Evolutionary conservation across 1,140 invertebrate genomes (phyloP).

Genomic region (Drosophila teissieri): DNA sequence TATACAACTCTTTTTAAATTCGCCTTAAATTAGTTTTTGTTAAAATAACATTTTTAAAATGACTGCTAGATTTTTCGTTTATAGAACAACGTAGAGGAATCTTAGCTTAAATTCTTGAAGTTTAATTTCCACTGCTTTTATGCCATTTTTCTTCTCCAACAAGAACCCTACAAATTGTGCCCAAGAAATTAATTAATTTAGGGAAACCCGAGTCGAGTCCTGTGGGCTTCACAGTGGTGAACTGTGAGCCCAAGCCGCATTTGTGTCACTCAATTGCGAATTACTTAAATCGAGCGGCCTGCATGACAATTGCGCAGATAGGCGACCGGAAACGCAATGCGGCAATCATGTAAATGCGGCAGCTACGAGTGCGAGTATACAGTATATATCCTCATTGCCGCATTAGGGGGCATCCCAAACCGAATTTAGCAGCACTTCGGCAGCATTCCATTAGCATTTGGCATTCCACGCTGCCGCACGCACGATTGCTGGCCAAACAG

Average conservation of each 20-base stretch:
- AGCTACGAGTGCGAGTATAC: slow-evolving; percentile 16
- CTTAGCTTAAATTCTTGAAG: not conserved
- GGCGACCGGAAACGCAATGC: slow-evolving; percentile 74
- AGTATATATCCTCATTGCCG: slow-evolving; percentile 40
- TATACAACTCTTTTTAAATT: too few relatives aligned
- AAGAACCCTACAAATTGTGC: not conserved
- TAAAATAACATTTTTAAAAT: too few relatives aligned
- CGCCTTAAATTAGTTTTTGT: too few relatives aligned
- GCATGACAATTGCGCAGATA: slow-evolving; percentile 57
- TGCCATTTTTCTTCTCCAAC: not conserved
- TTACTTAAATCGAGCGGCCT: slow-evolving; percentile 56
- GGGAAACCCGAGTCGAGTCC: slow-evolving; percentile 1
- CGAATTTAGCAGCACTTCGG: slow-evolving; percentile 9
- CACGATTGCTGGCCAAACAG: slow-evolving; percentile 67
- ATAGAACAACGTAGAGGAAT: not conserved
- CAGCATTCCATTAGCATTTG: slow-evolving; percentile 7
- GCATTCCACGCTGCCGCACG: slow-evolving; percentile 40
- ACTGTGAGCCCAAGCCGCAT: slow-evolving; percentile 29
- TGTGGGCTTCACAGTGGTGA: not conserved
- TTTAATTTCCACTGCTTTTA: not conserved
- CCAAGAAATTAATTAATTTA: slow-evolving; percentile 68
- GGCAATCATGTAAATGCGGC: slow-evolving; percentile 81
- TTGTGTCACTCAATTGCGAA: slow-evolving; percentile 62
- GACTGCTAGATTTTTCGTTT: not conserved
- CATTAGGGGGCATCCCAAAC: slow-evolving; percentile 24